Percentiles rank a stretch among this genome's conserved stretches.
phyloP scores from a whole-genome alignment of 1,140 invertebrate genomes.

The Phthorimaea operculella region DNA sequence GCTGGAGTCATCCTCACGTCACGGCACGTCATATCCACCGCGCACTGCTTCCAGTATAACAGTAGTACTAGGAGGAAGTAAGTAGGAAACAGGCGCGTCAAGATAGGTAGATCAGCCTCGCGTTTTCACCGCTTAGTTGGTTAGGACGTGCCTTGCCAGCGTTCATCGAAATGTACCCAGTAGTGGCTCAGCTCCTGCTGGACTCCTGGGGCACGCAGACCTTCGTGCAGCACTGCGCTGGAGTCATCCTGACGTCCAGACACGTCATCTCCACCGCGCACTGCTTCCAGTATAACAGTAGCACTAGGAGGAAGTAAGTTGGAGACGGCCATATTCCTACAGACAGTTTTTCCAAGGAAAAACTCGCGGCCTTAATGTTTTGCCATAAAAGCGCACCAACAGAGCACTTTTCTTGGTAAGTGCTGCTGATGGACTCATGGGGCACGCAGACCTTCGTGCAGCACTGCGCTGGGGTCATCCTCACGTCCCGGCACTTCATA shows the following conservation, averaged over 20 bases:
- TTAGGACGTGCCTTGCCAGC: slow-evolving; percentile 44
- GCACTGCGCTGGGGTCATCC: slow-evolving; percentile 51
- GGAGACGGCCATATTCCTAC: too few relatives aligned
- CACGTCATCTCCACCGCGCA: slow-evolving; percentile 53
- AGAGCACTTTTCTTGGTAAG: too few relatives aligned
- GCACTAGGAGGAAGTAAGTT: slow-evolving; percentile 47
- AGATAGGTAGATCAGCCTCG: too few relatives aligned
- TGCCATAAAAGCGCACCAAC: too few relatives aligned
- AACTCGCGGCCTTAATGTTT: too few relatives aligned
- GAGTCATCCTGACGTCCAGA: slow-evolving; percentile 45
- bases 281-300: slow-evolving; percentile 46
- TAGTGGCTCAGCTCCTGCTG: slow-evolving; percentile 46
- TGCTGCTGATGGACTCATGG: slow-evolving; percentile 45
- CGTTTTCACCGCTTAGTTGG: too few relatives aligned
- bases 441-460: slow-evolving; percentile 37
- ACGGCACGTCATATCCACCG: slow-evolving; percentile 46
- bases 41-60: slow-evolving; percentile 53
- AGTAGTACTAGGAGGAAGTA: slow-evolving; percentile 41
- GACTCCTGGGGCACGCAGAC: slow-evolving; percentile 42
- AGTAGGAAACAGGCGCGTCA: too few relatives aligned
- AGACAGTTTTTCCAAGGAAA: too few relatives aligned
- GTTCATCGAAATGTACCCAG: slow-evolving; percentile 43
- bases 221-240: slow-evolving; percentile 49
- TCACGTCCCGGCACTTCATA: slow-evolving; percentile 49
- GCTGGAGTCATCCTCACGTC: slow-evolving; percentile 54